phyloP scores from a whole-genome alignment of 2,113 vertebrate genomes.

The Anser cygnoides region DNA sequence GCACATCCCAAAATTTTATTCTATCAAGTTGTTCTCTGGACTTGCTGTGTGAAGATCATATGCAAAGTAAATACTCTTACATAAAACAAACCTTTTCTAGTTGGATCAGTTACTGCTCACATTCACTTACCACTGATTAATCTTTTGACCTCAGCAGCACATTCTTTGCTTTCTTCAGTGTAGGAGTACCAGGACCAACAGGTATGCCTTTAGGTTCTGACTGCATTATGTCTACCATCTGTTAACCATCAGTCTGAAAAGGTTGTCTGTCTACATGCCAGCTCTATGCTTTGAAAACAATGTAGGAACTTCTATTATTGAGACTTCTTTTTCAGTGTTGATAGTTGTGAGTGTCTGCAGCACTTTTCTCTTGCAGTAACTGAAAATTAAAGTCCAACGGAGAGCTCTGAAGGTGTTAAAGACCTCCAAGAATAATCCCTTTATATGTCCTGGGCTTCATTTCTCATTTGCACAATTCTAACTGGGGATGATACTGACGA shows the following conservation, averaged over 20 bases:
- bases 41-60: background rate
- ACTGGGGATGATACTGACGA: background rate
- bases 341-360: background rate
- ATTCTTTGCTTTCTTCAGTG: background rate
- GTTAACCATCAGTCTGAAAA: background rate
- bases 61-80: background rate
- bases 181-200: background rate
- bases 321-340: background rate
- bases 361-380: background rate
- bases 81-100: background rate
- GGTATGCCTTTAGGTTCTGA: background rate
- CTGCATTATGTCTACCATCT: rapidly evolving
- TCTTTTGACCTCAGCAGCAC: background rate
- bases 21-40: background rate
- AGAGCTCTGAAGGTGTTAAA: background rate
- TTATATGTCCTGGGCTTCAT: background rate
- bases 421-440: background rate
- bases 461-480: background rate
- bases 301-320: background rate
- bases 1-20: background rate
- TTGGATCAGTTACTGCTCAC: background rate
- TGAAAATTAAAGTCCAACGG: background rate
- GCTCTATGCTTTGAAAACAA: background rate
- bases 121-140: background rate
- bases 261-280: rapidly evolving